phyloP scores from a whole-genome alignment of 2,797 vertebrate species.

The Sebastes nivosus region DNA sequence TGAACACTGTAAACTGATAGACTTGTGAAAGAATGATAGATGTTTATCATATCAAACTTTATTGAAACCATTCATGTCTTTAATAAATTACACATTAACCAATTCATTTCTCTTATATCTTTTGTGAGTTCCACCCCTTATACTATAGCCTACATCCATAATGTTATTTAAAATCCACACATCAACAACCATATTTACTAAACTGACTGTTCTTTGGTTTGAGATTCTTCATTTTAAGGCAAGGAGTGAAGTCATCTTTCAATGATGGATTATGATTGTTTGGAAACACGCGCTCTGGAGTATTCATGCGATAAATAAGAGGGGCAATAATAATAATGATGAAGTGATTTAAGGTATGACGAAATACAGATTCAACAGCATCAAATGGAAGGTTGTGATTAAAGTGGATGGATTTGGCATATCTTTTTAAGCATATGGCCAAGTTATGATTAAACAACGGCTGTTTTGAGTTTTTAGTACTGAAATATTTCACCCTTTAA shows the following conservation, averaged over 20 bases:
- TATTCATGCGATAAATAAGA: conserved; percentile 6
- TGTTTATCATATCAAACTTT: neutral
- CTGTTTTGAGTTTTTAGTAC: conserved; percentile 7
- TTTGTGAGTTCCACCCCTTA: neutral
- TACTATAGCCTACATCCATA: neutral
- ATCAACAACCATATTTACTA: neutral
- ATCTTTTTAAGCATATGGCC: neutral
- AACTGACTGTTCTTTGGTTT: neutral
- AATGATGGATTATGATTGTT: neutral
- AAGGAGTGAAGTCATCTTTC: neutral
- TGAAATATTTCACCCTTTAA: neutral
- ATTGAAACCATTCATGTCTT: neutral
- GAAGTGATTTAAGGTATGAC: conserved; percentile 13
- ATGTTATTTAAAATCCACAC: neutral
- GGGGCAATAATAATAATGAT: neutral
- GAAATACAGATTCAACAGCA: neutral
- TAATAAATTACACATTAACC: neutral
- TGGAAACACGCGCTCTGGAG: neutral
- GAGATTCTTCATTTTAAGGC: neutral
- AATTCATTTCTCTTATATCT: neutral
- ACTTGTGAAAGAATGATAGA: neutral
- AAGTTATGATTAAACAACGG: neutral
- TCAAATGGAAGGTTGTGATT: conserved; percentile 4
- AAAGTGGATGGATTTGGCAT: neutral
- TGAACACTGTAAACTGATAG: neutral